Conservation (phyloP, 2,888 invertebrate genomes). For the Scotopteryx bipunctaria region DNA sequence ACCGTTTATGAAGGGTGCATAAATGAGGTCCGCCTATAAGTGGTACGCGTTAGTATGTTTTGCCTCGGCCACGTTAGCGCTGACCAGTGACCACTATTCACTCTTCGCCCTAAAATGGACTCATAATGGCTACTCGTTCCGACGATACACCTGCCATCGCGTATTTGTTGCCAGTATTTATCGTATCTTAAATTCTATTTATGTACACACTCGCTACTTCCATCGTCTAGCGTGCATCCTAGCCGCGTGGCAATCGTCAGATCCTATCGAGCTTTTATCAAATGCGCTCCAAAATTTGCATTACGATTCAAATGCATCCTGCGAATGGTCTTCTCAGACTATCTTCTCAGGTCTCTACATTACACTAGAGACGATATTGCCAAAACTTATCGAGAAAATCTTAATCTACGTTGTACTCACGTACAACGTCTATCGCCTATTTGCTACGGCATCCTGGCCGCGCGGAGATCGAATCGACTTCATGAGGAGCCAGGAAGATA, state of each 20-base stretch:
- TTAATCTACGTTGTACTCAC: constrained; percentile 4
- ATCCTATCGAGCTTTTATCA: too few species aligned
- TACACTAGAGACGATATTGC: too few species aligned
- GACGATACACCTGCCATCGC: constrained; percentile 75
- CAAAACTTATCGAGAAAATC: constrained; percentile 31
- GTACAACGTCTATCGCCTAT: not conserved
- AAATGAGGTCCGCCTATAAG: constrained; percentile 65
- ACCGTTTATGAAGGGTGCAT: constrained; percentile 79
- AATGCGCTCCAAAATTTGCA: too few species aligned
- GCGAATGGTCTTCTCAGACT: too few species aligned
- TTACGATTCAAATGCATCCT: too few species aligned
- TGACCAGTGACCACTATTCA: constrained; percentile 67
- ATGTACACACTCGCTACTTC: constrained; percentile 37
- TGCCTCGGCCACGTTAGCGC: constrained; percentile 61
- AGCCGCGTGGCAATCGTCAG: constrained; percentile 55
- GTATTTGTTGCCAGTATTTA: constrained; percentile 69
- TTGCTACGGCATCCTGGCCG: not conserved
- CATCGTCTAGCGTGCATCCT: constrained; percentile 28
- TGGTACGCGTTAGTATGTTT: constrained; percentile 61
- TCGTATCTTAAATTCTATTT: constrained; percentile 57
- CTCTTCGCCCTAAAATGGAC: constrained; percentile 78
- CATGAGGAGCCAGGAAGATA: too few species aligned
- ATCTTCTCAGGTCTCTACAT: too few species aligned
- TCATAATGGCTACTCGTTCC: constrained; percentile 79
- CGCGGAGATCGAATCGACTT: constrained; percentile 1